Evolutionary conservation across 1,140 invertebrate genomes (phyloP).

Genomic region (Prorops nasuta): DNA sequence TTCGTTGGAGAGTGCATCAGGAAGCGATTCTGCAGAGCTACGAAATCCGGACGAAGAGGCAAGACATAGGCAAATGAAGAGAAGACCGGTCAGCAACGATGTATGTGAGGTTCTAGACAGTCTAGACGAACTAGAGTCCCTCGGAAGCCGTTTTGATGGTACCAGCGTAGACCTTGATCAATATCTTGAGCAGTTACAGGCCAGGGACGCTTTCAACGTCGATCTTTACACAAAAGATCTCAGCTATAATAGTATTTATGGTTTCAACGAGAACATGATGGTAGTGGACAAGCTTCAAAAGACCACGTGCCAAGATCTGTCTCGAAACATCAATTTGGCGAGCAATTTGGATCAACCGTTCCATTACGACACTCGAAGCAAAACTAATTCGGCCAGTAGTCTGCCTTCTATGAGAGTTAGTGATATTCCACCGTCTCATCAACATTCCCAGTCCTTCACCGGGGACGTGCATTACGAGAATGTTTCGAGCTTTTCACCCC

Average conservation of each 20-base stretch:
- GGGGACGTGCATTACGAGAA: constrained; percentile 52
- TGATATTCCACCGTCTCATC: constrained; percentile 40
- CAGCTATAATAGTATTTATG: constrained; percentile 47
- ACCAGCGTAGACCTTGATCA: constrained; percentile 64
- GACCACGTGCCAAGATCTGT: constrained; percentile 32
- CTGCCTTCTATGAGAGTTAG: constrained; percentile 51
- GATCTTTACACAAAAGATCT: constrained; percentile 47
- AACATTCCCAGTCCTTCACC: constrained; percentile 50
- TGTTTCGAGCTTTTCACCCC: constrained; percentile 40
- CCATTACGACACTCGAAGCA: constrained; percentile 31
- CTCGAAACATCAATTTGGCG: constrained; percentile 17
- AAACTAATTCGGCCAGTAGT: constrained; percentile 49
- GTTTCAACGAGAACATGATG: constrained; percentile 43
- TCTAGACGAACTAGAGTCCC: constrained; percentile 61
- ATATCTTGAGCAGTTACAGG: constrained; percentile 65
- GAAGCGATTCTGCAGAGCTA: constrained; percentile 56
- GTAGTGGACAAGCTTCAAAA: constrained; percentile 43
- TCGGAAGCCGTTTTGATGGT: constrained; percentile 61
- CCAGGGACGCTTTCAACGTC: constrained; percentile 52
- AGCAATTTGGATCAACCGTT: constrained; percentile 33
- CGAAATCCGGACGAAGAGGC: constrained; percentile 60
- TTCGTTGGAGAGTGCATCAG: constrained; percentile 43
- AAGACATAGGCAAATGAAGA: constrained; percentile 61
- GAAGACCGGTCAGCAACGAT: constrained; percentile 69
- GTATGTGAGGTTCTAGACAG: constrained; percentile 54